These are phyloP conservation scores for Calliphora vomitoria DNA, from an alignment of 2,888 invertebrate species.

Conservation along the genomic window DNA sequence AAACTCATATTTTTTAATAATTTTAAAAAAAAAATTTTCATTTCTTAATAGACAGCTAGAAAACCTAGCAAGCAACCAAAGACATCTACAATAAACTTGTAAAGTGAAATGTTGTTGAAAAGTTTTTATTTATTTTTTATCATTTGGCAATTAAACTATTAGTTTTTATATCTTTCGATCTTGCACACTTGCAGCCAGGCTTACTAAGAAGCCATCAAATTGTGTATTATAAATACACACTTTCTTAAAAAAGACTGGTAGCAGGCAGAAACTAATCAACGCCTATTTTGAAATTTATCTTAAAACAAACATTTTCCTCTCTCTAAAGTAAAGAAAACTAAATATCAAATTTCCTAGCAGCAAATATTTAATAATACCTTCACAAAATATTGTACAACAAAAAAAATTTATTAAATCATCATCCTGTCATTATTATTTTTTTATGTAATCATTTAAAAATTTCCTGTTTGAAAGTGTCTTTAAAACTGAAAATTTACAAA, in stretches of 20 bases:
- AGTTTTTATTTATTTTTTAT: constrained; percentile 51
- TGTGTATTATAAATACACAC: background rate
- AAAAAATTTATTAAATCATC: constrained; percentile 56
- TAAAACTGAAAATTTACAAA: constrained; percentile 22
- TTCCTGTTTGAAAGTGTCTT: constrained; percentile 57
- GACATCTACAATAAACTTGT: too few species aligned
- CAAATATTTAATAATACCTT: constrained; percentile 54
- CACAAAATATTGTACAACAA: background rate
- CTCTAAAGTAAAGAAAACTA: background rate
- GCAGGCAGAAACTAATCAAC: constrained; percentile 13
- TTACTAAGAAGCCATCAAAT: background rate
- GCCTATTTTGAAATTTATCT: background rate
- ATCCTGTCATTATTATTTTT: constrained; percentile 62
- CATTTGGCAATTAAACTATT: constrained; percentile 69
- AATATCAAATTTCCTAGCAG: constrained; percentile 25
- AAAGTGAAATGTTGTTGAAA: background rate
- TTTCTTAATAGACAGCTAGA: too few species aligned
- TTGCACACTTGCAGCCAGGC: background rate
- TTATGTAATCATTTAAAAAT: constrained; percentile 56
- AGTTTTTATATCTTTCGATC: constrained; percentile 48
- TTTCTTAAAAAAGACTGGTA: background rate
- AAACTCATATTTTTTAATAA: constrained; percentile 42
- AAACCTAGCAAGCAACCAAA: too few species aligned
- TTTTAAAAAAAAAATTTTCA: background rate
- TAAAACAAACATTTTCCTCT: background rate